Percentiles rank a stretch among this genome's conserved stretches.
phyloP scores from a whole-genome alignment of 2,797 vertebrate genomes.

The Mycteria americana region DNA sequence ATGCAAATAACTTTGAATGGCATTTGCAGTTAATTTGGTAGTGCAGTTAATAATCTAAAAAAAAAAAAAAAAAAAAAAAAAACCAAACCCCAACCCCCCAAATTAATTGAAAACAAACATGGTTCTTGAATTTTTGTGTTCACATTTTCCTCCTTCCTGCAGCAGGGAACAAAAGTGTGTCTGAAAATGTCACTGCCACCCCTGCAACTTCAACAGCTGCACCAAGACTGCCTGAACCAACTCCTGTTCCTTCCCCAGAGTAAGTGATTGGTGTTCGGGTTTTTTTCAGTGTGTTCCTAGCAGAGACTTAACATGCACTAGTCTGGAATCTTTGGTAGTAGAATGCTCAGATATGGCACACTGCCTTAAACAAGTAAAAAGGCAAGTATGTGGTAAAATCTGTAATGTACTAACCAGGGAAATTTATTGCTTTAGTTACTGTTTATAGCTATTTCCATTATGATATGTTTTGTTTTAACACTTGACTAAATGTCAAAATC shows the following conservation, averaged over 20 bases:
- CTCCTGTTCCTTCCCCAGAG: constrained; percentile 72
- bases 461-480: neutral
- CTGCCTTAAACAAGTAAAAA: neutral
- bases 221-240: constrained; percentile 61
- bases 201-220: constrained; percentile 45
- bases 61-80: neutral
- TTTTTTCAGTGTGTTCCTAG: neutral
- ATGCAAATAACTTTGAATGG: neutral
- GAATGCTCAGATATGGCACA: neutral
- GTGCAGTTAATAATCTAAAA: neutral
- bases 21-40: neutral
- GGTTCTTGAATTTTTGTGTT: neutral
- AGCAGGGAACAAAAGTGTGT: constrained; percentile 74
- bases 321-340: neutral
- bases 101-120: neutral
- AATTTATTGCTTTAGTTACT: neutral
- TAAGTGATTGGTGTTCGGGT: constrained; percentile 53
- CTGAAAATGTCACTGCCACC: constrained; percentile 72
- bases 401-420: neutral
- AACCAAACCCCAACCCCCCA: neutral
- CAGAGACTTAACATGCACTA: neutral
- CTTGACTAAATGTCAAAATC: neutral
- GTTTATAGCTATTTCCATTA: neutral
- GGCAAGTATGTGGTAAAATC: neutral
- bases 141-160: neutral